A percentile compares a stretch with the other conserved stretches of the same genome.
Conservation (phyloP, 2,113 vertebrate genomes). For the Enhydra lutris region DNA sequence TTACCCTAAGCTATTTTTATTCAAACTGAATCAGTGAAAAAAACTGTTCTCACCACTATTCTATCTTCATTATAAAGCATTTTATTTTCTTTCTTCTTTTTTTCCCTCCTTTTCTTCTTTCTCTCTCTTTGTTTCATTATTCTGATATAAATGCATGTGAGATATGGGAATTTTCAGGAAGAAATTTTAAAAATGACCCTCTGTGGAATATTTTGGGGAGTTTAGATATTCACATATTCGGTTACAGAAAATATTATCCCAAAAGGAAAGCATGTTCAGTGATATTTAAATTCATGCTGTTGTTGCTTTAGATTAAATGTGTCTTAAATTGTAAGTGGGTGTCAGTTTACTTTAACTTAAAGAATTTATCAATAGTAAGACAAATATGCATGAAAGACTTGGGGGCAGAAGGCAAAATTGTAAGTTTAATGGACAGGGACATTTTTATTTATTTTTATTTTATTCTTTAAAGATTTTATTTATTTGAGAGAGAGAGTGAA, state of each 20-base stretch:
- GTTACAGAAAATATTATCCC: background rate
- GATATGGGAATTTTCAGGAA: background rate
- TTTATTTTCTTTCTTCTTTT: background rate
- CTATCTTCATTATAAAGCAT: background rate
- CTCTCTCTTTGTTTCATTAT: background rate
- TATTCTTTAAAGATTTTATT: background rate
- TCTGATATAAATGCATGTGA: background rate
- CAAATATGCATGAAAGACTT: background rate
- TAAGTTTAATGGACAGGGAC: background rate
- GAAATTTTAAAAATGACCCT: background rate
- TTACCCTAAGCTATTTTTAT: slow-evolving; percentile 1
- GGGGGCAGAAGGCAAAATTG: background rate
- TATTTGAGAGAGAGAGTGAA: background rate
- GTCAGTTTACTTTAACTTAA: background rate
- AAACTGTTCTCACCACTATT: background rate
- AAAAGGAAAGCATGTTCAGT: background rate
- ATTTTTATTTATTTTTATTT: slow-evolving; percentile 31
- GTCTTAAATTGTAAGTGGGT: slow-evolving; percentile 21
- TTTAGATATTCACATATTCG: background rate
- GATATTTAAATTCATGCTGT: background rate
- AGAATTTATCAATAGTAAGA: background rate
- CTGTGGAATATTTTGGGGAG: background rate
- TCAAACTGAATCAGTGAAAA: background rate
- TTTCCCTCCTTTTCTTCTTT: no score
- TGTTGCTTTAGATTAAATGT: background rate